Base-by-base conservation (phyloP, 1,140 invertebrate species). In the Macrobrachium rosenbergii region DNA sequence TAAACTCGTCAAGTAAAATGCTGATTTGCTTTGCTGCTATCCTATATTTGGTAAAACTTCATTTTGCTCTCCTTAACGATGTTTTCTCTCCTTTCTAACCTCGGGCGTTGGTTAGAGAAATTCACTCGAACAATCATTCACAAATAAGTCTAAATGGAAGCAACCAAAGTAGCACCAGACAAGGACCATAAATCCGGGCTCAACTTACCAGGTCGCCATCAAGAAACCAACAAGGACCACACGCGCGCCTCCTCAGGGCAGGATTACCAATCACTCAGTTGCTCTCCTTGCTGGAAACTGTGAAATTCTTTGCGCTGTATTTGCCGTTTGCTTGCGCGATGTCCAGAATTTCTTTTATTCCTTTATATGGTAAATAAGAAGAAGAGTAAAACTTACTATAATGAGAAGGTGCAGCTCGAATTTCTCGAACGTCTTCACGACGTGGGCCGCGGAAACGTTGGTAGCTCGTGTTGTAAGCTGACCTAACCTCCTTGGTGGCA, bases 401-500 rank as follows among this genome's bases (percentile, higher is more conserved):
- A 10, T 7, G 19, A 16, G 10, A 45, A 14, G 14, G 2, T n/a
- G 2, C 21, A n/a, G 1, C 45, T 19, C 11, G 43, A 16, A 21
- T 14, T 7, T 62, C 8, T 58, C 5, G 14, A 14, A 45, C 60
- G n/a, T 64, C 7, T 62, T 21, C 28, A 60, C 21, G 63, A n/a
- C 19, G n/a, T 21, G 23, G 28, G n/a, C 43, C 14, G 28, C 23
- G 10, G 83, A 59, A 23, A 45, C 23, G 77, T 69, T 86, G 76
- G 62, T 28, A 60, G 45, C 11, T 45, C 69, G 62, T 59, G 72
- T 12, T 78, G 76, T 69, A 78, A 82, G 76, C 43, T 78, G 83
- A 86, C 83, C 83, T 86, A 62, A 63, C 83, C 60, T 78, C 76
- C 73, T 23, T 79, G 83, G 83, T 86, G 83, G 83, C 76, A 79